Percentiles rank a stretch among this genome's conserved stretches.
phyloP scores from a whole-genome alignment of 2,797 vertebrate genomes.

The Sebastes miniatus region DNA sequence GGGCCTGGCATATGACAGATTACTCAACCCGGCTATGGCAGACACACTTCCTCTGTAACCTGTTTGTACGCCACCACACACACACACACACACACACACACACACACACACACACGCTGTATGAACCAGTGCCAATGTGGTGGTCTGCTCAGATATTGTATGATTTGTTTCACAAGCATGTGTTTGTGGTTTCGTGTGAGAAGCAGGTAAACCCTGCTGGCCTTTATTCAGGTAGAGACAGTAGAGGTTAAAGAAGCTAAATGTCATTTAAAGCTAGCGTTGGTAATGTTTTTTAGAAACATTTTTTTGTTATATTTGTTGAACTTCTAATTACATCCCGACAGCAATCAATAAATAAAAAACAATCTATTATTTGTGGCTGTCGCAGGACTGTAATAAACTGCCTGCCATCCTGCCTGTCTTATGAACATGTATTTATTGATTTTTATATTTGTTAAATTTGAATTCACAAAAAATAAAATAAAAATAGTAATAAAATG shows the following conservation, averaged over 20 bases:
- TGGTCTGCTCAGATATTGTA: constrained; percentile 42
- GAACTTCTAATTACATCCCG: not conserved
- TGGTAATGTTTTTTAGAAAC: too few species aligned
- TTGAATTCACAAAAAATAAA: too few species aligned
- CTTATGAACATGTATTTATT: too few species aligned
- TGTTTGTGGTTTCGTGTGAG: constrained; percentile 19
- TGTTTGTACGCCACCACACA: constrained; percentile 7
- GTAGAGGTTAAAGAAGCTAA: not conserved
- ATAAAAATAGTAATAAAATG: too few species aligned
- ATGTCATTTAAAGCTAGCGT: not conserved
- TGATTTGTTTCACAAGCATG: constrained; percentile 35
- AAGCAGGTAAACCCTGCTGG: constrained; percentile 1
- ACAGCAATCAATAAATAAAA: not conserved
- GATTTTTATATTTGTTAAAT: too few species aligned
- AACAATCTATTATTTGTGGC: fast-evolving
- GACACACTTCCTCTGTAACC: constrained; percentile 38
- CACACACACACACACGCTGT: not conserved
- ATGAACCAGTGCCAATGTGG: constrained; percentile 7
- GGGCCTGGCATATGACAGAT: constrained; percentile 29
- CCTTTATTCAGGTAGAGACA: not conserved
- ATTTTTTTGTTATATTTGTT: not conserved
- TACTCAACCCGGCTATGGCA: constrained; percentile 33
- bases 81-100: not conserved
- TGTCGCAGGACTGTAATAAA: too few species aligned
- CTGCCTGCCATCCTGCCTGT: too few species aligned